Conservation (phyloP, 1,140 invertebrate species). For the Leptopilina boulardi region DNA sequence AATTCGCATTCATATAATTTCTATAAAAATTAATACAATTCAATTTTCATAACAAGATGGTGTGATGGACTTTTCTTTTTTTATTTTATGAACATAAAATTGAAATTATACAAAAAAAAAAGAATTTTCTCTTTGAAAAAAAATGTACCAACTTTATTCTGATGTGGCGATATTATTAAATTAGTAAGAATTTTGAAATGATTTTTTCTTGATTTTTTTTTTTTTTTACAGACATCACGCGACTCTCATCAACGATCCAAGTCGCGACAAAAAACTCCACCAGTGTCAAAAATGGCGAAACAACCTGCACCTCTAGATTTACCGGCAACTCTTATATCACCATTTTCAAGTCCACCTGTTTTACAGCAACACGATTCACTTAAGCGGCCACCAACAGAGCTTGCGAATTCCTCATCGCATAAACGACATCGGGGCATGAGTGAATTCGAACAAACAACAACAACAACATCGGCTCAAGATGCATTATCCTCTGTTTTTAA, state of each 20-base stretch:
- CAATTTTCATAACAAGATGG: too few relatives aligned
- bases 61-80: too few relatives aligned
- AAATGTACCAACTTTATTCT: too few relatives aligned
- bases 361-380: constrained; percentile 52
- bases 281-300: constrained; percentile 57
- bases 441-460: not conserved
- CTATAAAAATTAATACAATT: too few relatives aligned
- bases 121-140: too few relatives aligned
- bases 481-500: not conserved
- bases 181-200: not conserved
- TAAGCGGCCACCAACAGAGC: not conserved
- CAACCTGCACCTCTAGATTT: constrained; percentile 55
- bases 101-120: too few relatives aligned
- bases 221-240: constrained; percentile 37
- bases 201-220: not conserved
- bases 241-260: constrained; percentile 61
- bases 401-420: not conserved
- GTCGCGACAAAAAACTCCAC: constrained; percentile 66
- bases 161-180: too few relatives aligned
- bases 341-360: constrained; percentile 55
- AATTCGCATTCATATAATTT: too few relatives aligned
- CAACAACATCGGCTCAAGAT: not conserved
- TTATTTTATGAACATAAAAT: too few relatives aligned
- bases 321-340: constrained; percentile 53
- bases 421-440: not conserved